Percentiles rank a stretch among this genome's conserved stretches.
These are phyloP conservation scores for Araneus ventricosus DNA, from an alignment of 1,140 invertebrate species.

Conservation along the genomic window DNA sequence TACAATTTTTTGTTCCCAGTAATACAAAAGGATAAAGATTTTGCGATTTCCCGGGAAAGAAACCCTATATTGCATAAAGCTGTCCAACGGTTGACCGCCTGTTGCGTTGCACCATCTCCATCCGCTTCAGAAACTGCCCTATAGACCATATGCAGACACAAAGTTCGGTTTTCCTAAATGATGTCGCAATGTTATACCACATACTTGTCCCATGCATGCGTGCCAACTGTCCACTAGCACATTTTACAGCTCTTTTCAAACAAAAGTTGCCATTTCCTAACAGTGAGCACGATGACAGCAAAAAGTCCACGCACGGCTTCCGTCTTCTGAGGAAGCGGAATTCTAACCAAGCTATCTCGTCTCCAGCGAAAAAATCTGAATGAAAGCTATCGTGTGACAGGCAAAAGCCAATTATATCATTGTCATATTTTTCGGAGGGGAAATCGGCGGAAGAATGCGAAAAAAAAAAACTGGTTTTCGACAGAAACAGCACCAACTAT, in stretches of 20 bases:
- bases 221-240: background rate
- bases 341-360: background rate
- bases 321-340: conserved; percentile 1
- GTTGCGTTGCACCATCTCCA: too few relatives aligned
- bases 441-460: background rate
- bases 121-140: too few relatives aligned
- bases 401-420: background rate
- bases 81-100: too few relatives aligned
- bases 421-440: background rate
- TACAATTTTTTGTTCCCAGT: too few relatives aligned
- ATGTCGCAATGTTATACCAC: too few relatives aligned
- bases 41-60: too few relatives aligned
- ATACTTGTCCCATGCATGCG: background rate
- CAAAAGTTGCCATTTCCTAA: background rate
- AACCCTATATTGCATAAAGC: too few relatives aligned
- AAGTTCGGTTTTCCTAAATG: background rate
- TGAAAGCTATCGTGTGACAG: background rate
- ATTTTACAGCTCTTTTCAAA: conserved; percentile 3
- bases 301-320: background rate
- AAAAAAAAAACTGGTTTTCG: background rate
- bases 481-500: background rate
- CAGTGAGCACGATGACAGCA: background rate
- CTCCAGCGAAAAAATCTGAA: background rate
- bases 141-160: background rate
- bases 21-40: too few relatives aligned